A percentile compares a stretch with the other conserved stretches of the same genome.
phyloP scores from a whole-genome alignment of 2,797 vertebrate species.

The Halcyon smyrnensis region DNA sequence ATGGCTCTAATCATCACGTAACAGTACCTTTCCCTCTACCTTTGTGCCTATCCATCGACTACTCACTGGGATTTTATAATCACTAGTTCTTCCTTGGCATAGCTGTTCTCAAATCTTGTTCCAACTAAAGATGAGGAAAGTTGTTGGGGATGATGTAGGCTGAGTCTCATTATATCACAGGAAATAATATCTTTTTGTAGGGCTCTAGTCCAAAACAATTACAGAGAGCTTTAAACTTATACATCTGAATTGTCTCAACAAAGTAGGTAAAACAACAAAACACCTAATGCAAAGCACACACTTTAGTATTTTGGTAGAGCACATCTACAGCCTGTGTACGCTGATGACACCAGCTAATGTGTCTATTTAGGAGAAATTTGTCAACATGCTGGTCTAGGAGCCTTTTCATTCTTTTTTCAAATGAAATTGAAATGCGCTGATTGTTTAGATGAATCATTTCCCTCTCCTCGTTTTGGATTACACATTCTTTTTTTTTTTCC shows the following conservation, averaged over 20 bases:
- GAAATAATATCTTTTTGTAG: background rate
- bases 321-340: background rate
- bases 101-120: background rate
- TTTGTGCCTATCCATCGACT: background rate
- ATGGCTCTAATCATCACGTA: background rate
- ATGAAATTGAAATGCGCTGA: conserved; percentile 46
- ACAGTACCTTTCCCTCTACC: background rate
- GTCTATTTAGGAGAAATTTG: conserved; percentile 16
- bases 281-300: background rate
- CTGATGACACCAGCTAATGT: background rate
- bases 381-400: background rate
- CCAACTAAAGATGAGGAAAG: background rate
- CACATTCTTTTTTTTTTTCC: background rate
- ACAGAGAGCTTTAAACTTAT: background rate
- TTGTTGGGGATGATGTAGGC: background rate
- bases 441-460: conserved; percentile 63
- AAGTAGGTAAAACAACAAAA: conserved; percentile 3
- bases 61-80: background rate
- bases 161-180: background rate
- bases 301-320: background rate
- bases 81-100: background rate
- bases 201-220: background rate
- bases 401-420: conserved; percentile 45
- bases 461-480: conserved; percentile 33
- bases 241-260: background rate